Base-by-base conservation (phyloP, 2,797 vertebrate species). In the Myotis pilosus region DNA sequence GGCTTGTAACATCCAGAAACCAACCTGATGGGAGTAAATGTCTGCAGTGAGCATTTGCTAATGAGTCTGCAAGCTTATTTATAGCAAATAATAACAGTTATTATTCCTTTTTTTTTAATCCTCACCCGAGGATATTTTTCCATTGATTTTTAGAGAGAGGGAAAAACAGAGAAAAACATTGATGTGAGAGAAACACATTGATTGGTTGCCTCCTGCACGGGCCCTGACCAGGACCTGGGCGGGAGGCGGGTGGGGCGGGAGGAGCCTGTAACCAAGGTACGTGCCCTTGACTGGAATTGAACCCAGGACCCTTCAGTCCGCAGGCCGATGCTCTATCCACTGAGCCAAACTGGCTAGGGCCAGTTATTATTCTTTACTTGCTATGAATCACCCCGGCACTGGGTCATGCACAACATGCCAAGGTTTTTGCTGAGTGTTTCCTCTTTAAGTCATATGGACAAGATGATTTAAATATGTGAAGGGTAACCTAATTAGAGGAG, bases 41-140 rank as follows among this genome's bases (percentile, higher is more conserved):
- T 79, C 55, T 96, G 55, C 23, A 87, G 90, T 60, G 53, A 95
- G 6, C 47, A 94, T 96, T 75, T 74, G 44, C 74, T 95, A 81
- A 86, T 94, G 80, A 69, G 92, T 62, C 38, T 51, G 33, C 11
- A 38, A 81, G 49, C 82, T 93, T 93, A 89, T 91, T 94, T 93
- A 86, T 85, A 94, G 87, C 57, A 96, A 94, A 92, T 95, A 96
- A 92, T 87, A 91, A 89, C 47, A 84, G 47, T 90, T 89, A 86
- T 88, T 92, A 95, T 95, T 96, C 84, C 90, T 92, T 95, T 92
- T 92, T 84, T 97, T 97, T 96, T 78, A 72, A 30, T 30, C 60
- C 12, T 62, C 28, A 62, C 28, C 25, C 0, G 28, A 62, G 60
- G 28, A 62, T 62, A 62, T 62, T 62, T 62, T 62, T 16, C 60